phyloP scores from a whole-genome alignment of 2,797 vertebrate genomes.

The Holocentrus rufus region DNA sequence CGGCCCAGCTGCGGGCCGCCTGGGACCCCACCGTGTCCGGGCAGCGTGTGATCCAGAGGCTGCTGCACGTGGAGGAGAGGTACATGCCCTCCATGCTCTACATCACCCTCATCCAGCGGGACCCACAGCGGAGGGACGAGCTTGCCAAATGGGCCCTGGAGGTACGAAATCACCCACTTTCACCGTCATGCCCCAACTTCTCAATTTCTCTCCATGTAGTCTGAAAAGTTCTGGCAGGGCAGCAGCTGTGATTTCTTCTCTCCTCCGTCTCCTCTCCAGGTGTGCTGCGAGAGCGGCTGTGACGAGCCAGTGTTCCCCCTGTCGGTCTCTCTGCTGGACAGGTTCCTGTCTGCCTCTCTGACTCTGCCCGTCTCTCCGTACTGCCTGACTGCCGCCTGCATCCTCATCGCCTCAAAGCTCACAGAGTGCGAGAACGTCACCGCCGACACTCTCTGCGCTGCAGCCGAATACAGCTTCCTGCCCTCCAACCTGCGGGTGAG shows the following conservation, averaged over 20 bases:
- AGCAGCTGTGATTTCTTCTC: background rate
- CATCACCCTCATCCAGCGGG: conserved; percentile 78
- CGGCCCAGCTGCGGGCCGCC: conserved; percentile 70
- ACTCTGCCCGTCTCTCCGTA: conserved; percentile 71
- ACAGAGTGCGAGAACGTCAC: conserved; percentile 77
- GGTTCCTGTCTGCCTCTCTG: conserved; percentile 77
- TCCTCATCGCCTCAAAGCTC: conserved; percentile 84
- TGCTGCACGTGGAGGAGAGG: conserved; percentile 78
- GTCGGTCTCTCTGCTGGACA: conserved; percentile 81
- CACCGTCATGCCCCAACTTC: background rate
- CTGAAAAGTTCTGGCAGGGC: background rate
- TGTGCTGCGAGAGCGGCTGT: conserved; percentile 80
- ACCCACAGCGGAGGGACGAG: conserved; percentile 79
- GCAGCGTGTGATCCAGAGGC: conserved; percentile 79
- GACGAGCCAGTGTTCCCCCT: conserved; percentile 82
- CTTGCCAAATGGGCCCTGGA: conserved; percentile 83
- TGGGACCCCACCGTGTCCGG: conserved; percentile 82
- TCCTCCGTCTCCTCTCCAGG: conserved; percentile 59
- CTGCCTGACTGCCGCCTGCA: conserved; percentile 79
- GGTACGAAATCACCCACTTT: conserved; percentile 64
- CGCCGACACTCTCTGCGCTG: conserved; percentile 75
- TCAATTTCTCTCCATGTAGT: background rate
- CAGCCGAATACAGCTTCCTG: conserved; percentile 77
- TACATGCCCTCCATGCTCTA: conserved; percentile 82
- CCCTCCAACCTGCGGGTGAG: conserved; percentile 77